Percentiles rank a stretch among this genome's conserved stretches.
phyloP scores from a whole-genome alignment of 92 coral and sea anemone genomes.

The Plumapathes pennacea region DNA sequence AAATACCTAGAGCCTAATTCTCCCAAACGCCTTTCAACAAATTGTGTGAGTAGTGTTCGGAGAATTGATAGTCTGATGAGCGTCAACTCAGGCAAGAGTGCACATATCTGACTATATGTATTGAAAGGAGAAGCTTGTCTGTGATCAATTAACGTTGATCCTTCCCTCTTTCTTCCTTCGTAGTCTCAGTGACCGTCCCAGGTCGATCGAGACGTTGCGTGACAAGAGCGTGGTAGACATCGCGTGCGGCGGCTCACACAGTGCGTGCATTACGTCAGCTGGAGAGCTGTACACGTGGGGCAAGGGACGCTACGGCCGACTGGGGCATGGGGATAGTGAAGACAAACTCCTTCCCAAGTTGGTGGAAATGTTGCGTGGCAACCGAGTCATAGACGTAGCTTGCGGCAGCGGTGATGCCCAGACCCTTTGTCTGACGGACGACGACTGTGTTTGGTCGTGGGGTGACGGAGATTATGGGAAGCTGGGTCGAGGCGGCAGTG shows the following conservation, averaged over 20 bases:
- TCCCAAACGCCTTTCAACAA: too few species aligned
- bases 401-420: constrained; percentile 99
- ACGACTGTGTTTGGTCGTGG: constrained; percentile 98
- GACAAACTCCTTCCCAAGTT: constrained; percentile 85
- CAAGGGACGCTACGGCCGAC: constrained; percentile 94
- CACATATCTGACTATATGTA: too few species aligned
- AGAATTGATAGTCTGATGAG: too few species aligned
- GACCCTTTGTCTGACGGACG: constrained; percentile 95
- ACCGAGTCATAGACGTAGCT: constrained; percentile 90
- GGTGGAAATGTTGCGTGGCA: constrained; percentile 90
- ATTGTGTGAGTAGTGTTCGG: too few species aligned
- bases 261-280: constrained; percentile 77
- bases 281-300: constrained; percentile 98
- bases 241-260: constrained; percentile 96
- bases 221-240: constrained; percentile 83
- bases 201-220: constrained; percentile 82
- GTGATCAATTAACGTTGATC: too few species aligned
- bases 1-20: too few species aligned
- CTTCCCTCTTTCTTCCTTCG: not conserved
- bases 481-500: constrained; percentile 99
- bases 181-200: constrained; percentile 91
- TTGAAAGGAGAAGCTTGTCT: not conserved
- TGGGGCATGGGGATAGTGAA: constrained; percentile 97
- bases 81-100: too few species aligned
- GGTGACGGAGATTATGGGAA: constrained; percentile 99